These are phyloP conservation scores for Styela clava DNA, from an alignment of 23 tunicate species.

Conservation along the genomic window DNA sequence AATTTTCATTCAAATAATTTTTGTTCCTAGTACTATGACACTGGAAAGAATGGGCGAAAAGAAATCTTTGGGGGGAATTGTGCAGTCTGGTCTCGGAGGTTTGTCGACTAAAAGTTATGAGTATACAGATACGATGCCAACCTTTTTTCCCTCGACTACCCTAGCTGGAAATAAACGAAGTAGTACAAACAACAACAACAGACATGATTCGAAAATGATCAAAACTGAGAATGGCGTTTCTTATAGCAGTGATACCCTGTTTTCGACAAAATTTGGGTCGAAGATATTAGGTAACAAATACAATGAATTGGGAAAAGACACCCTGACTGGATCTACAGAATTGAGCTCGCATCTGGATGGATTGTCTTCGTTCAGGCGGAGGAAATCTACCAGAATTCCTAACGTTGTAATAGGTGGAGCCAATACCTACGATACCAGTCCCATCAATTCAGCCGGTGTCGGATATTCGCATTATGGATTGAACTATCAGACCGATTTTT, in stretches of 20 bases:
- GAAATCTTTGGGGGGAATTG: background rate
- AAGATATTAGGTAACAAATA: background rate
- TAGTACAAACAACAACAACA: background rate
- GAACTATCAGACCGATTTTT: background rate
- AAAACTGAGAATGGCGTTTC: background rate
- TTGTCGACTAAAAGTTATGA: background rate
- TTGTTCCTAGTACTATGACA: background rate
- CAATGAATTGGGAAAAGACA: background rate
- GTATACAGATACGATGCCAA: background rate
- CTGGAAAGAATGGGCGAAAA: background rate
- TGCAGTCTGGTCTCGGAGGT: background rate
- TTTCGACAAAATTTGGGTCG: background rate
- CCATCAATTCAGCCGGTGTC: background rate
- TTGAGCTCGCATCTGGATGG: background rate
- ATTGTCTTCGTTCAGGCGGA: background rate
- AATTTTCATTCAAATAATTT: too few relatives aligned
- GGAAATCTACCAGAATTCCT: background rate
- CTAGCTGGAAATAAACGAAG: conserved; percentile 4
- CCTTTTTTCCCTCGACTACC: conserved; percentile 1
- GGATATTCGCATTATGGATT: background rate
- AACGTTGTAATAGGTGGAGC: background rate
- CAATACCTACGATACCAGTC: background rate
- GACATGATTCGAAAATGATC: conserved; percentile 1
- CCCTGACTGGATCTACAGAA: background rate
- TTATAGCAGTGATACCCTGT: background rate